A percentile compares a stretch with the other conserved stretches of the same genome.
Evolutionary conservation across 2,113 vertebrate genomes (phyloP).

Genomic region (Hemibates koningsi): DNA sequence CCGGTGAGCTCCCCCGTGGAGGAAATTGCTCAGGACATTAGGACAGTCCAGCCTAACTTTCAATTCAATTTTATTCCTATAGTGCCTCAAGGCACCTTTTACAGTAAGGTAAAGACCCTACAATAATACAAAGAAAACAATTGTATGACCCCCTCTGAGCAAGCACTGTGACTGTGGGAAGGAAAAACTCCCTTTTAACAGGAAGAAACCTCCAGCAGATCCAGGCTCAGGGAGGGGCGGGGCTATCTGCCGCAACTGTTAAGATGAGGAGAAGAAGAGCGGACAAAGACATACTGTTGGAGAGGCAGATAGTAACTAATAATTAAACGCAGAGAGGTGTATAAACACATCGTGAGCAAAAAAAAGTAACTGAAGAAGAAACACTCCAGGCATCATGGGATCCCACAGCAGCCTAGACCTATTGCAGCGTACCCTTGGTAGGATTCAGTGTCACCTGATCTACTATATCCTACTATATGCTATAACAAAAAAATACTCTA

Average conservation of each 20-base stretch:
- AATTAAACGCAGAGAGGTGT: background rate
- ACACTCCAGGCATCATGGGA: background rate
- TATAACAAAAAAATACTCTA: rapidly evolving
- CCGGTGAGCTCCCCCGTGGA: background rate
- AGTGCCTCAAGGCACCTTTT: too few species aligned
- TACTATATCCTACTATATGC: background rate
- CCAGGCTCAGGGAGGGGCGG: background rate
- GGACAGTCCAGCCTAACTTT: background rate
- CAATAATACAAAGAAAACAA: background rate
- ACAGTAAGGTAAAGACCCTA: background rate
- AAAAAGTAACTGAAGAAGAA: background rate
- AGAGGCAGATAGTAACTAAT: background rate
- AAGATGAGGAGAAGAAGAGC: background rate
- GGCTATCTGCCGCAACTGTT: rapidly evolving
- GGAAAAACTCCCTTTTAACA: background rate
- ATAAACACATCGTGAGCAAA: background rate
- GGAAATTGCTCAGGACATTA: background rate
- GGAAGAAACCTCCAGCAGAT: background rate
- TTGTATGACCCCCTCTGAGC: background rate
- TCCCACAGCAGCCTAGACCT: background rate
- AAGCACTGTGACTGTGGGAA: background rate
- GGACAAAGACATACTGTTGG: background rate
- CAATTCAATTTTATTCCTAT: background rate
- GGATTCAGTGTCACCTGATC: background rate
- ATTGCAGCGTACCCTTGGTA: background rate